Percentiles rank a stretch among this genome's conserved stretches.
Evolutionary conservation across 2,797 vertebrate species (phyloP).

Genomic region (Malurus splendens): DNA sequence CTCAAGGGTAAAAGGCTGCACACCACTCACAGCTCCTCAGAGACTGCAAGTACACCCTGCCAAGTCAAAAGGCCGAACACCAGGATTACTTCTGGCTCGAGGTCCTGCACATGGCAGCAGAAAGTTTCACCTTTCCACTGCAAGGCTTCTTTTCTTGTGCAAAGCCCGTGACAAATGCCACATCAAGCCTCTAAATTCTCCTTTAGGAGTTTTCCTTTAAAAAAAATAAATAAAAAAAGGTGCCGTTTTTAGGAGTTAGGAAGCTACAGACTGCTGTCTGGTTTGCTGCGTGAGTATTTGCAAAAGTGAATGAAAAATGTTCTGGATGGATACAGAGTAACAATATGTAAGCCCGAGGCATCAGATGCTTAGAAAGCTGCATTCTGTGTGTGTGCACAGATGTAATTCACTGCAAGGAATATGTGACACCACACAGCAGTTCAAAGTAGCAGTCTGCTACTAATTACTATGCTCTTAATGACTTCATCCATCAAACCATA

Average conservation of each 20-base stretch:
- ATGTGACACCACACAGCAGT: conserved; percentile 51
- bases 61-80: background rate
- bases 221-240: background rate
- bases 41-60: background rate
- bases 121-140: background rate
- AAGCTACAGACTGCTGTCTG: conserved; percentile 18
- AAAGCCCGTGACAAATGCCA: background rate
- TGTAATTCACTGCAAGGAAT: conserved; percentile 54
- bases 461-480: conserved; percentile 62
- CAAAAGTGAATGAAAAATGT: conserved; percentile 30
- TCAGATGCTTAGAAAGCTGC: conserved; percentile 41
- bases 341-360: conserved; percentile 27
- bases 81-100: background rate
- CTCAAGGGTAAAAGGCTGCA: background rate
- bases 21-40: background rate
- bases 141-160: background rate
- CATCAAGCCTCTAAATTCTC: background rate
- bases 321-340: background rate
- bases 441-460: conserved; percentile 53
- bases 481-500: conserved; percentile 55
- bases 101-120: background rate
- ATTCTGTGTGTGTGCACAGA: conserved; percentile 22
- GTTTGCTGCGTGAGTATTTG: conserved; percentile 23
- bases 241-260: background rate
- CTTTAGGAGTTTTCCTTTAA: background rate